Evolutionary conservation across 2,113 vertebrate genomes (phyloP).

Genomic region (Galbula dea): DNA sequence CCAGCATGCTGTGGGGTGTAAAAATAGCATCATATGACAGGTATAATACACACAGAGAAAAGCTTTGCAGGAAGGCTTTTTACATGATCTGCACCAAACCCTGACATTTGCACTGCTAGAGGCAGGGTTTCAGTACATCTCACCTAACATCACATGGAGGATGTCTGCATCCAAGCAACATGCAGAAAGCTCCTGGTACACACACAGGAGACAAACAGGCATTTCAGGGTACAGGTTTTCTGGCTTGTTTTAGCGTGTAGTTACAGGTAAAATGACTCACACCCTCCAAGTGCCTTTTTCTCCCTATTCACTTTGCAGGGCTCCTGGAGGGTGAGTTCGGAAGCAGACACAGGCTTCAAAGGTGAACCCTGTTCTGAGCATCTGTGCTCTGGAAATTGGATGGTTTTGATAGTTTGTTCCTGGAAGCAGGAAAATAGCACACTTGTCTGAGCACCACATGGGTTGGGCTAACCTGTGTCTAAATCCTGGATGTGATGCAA

Average conservation of each 20-base stretch:
- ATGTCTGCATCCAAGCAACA: neutral
- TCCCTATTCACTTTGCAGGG: neutral
- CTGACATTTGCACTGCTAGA: neutral
- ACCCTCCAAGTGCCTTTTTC: neutral
- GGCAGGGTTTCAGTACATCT: neutral
- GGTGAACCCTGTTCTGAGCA: neutral
- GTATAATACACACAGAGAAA: neutral
- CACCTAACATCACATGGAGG: neutral
- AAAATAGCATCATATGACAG: neutral
- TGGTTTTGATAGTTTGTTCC: neutral
- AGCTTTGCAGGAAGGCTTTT: neutral
- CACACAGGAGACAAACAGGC: neutral
- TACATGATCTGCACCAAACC: neutral
- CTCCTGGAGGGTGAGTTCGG: neutral
- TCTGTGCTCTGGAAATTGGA: neutral
- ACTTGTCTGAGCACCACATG: fast-evolving
- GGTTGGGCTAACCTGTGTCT: neutral
- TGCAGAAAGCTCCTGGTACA: neutral
- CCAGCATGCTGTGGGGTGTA: neutral
- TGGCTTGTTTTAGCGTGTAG: conserved; percentile 9
- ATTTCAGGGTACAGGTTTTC: neutral
- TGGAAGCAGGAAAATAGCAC: neutral
- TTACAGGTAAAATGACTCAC: conserved; percentile 54
- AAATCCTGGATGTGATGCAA: neutral
- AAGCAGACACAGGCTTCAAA: neutral